phyloP scores from a whole-genome alignment of 1,140 invertebrate species.

The Microplitis demolitor region DNA sequence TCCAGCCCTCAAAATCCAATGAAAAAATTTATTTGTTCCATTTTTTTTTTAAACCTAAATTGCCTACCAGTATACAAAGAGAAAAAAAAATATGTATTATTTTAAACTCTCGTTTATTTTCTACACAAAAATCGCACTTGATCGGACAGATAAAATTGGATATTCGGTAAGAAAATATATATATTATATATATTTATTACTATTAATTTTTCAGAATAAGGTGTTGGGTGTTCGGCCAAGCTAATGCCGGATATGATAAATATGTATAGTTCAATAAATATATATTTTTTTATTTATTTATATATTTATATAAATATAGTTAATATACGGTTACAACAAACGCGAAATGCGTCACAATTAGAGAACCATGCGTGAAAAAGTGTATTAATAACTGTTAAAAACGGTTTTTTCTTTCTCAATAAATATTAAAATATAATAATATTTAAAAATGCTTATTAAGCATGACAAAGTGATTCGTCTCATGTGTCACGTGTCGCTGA shows the following conservation, averaged over 20 bases:
- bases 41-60: background rate
- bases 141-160: background rate
- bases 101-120: background rate
- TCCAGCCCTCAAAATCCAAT: slow-evolving; percentile 3
- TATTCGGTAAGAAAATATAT: slow-evolving; percentile 4
- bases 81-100: background rate
- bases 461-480: no score
- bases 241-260: background rate
- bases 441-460: no score
- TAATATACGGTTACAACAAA: no score
- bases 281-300: no score
- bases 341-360: no score
- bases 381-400: no score
- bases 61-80: slow-evolving; percentile 1
- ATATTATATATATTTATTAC: background rate
- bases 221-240: background rate
- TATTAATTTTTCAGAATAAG: background rate
- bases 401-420: no score
- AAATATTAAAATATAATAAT: no score
- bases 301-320: no score
- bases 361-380: no score
- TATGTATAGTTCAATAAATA: background rate
- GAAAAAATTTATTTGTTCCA: slow-evolving; percentile 10
- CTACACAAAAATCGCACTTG: background rate
- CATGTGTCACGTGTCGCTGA: background rate